These are phyloP conservation scores for Pelecanus crispus DNA, from an alignment of 2,113 vertebrate genomes.

Conservation along the genomic window DNA sequence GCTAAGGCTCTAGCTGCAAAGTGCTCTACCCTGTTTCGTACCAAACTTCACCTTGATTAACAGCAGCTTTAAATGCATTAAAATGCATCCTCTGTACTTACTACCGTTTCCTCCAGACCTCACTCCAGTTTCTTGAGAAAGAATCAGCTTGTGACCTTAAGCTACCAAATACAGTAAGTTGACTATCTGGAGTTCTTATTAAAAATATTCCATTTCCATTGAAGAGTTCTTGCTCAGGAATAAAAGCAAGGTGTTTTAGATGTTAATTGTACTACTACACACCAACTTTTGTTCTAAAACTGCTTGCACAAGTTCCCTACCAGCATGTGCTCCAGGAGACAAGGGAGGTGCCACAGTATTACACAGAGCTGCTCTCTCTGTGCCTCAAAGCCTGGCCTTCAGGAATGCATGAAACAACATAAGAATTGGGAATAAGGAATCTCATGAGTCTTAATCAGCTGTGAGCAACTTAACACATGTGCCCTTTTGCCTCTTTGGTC, in stretches of 20 bases:
- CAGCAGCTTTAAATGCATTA: too few relatives aligned
- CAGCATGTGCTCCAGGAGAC: not conserved
- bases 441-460: not conserved
- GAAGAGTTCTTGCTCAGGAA: not conserved
- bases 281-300: not conserved
- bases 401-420: accelerated
- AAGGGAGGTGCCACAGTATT: not conserved
- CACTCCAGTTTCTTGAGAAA: not conserved
- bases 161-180: not conserved
- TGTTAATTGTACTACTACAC: not conserved
- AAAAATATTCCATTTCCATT: not conserved
- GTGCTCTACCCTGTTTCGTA: not conserved
- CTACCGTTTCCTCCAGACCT: not conserved
- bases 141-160: not conserved
- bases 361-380: not conserved
- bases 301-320: not conserved
- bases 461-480: not conserved
- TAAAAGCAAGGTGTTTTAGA: not conserved
- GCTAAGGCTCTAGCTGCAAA: not conserved
- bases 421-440: not conserved
- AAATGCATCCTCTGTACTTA: not conserved
- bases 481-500: not conserved
- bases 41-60: not conserved
- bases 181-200: not conserved
- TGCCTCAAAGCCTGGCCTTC: not conserved